Conservation (phyloP, 1,140 invertebrate species). For the Dendrolimus kikuchii region DNA sequence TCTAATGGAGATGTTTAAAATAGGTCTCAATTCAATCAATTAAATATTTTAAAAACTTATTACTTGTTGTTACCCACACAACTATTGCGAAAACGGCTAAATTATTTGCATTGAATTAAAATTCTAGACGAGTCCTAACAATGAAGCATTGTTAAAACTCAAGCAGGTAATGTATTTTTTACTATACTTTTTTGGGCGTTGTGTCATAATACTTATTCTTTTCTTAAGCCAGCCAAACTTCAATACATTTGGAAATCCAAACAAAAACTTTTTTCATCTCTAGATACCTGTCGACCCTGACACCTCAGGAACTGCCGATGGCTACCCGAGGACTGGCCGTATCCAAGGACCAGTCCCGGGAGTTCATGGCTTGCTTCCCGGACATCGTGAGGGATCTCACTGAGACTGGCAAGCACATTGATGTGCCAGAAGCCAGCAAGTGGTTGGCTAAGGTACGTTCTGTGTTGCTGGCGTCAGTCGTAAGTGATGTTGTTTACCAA, state of each 20-base stretch:
- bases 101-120: too few species aligned
- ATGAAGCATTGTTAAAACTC: too few species aligned
- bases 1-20: too few species aligned
- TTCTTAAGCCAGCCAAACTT: conserved; percentile 4
- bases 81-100: too few species aligned
- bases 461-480: conserved; percentile 45
- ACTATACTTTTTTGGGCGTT: background rate
- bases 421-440: conserved; percentile 83
- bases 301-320: conserved; percentile 72
- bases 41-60: too few species aligned
- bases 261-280: conserved; percentile 30
- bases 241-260: conserved; percentile 4
- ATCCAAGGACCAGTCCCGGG: conserved; percentile 85
- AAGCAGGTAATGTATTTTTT: too few species aligned
- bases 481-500: conserved; percentile 20
- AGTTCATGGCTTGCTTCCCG: conserved; percentile 90
- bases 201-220: background rate
- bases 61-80: too few species aligned
- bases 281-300: conserved; percentile 71
- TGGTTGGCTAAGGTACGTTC: conserved; percentile 83
- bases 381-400: conserved; percentile 88
- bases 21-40: too few species aligned
- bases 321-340: conserved; percentile 74
- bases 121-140: too few species aligned
- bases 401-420: conserved; percentile 78